Evolutionary conservation across 1,140 invertebrate genomes (phyloP), one percentile per base, ranked within the genome.

Genomic region (Drosophila novamexicana): DNA sequence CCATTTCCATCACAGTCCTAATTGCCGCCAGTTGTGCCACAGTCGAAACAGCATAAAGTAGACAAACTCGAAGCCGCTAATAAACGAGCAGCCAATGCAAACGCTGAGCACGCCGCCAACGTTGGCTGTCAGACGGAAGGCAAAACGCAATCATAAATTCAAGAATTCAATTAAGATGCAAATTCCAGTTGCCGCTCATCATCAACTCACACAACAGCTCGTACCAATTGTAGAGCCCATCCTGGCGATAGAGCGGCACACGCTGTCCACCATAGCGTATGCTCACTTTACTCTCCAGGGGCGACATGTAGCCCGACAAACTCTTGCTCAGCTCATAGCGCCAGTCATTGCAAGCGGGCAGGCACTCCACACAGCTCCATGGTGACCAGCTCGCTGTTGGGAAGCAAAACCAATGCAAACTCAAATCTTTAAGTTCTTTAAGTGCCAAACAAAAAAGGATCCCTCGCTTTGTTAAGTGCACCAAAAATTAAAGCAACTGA

Each of bases 81-180:
- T 86, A 16, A 86, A 59, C 8, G 83, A 88, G 69, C 83, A 86
- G 47, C 83, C 83, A 62, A 86, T 88, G 68, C 79, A 86, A 59
- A 86, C 56, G 45, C 83, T 79, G 39, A 86, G 39, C 2, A 86
- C 83, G 12, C 83, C 83, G 7, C 83, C 83, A 50, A 86, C 49
- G 45, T 74, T 79, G 1, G 83, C 83, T 86, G 42, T 7, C 32
- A 29, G 7, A n/a, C n/a, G 44, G 22, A 50, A 18, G 8, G 9
- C 44, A 12, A 32, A 12, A 32, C 18, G 7, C 6, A 14, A 40
- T n/a, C 12, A 52, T 39, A n/a, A 44, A 62, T 39, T 40, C 22
- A 29, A 36, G 6, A 44, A 49, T 45, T 40, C 12, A 56, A 56
- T 56, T 56, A 16, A 1, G 12, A n/a, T 36, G 7, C 34, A 29